Evolutionary conservation across 2,888 invertebrate species (phyloP).

Genomic region (Synergus laeviventris): DNA sequence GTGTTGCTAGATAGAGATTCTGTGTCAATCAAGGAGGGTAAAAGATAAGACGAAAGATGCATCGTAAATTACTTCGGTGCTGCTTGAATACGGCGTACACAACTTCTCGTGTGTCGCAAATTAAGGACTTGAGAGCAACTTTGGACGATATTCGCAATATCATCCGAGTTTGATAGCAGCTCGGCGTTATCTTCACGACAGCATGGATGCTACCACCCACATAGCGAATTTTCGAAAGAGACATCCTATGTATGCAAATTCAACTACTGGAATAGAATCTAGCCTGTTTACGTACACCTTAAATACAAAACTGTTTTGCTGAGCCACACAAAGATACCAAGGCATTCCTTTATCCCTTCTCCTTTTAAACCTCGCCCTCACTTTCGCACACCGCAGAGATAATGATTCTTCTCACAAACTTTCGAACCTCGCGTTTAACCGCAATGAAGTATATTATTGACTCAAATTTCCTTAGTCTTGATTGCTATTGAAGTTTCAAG

Average conservation of each 20-base stretch:
- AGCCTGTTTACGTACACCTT: slow-evolving; percentile 22
- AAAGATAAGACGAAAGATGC: slow-evolving; percentile 39
- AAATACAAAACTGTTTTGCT: slow-evolving; percentile 42
- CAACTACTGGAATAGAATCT: slow-evolving; percentile 30
- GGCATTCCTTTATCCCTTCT: slow-evolving; percentile 32
- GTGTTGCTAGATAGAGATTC: slow-evolving; percentile 11
- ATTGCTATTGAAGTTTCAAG: slow-evolving; percentile 26
- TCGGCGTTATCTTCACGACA: slow-evolving; percentile 32
- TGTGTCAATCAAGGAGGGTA: slow-evolving; percentile 28
- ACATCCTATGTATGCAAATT: slow-evolving; percentile 40
- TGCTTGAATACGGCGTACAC: slow-evolving; percentile 33
- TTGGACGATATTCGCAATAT: slow-evolving; percentile 39
- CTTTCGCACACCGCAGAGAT: slow-evolving; percentile 29
- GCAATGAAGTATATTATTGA: slow-evolving; percentile 22
- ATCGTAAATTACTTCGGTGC: slow-evolving; percentile 28
- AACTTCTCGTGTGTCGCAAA: slow-evolving; percentile 39
- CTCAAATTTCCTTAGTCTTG: slow-evolving; percentile 19
- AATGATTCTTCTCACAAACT: slow-evolving; percentile 39
- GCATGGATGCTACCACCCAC: slow-evolving; percentile 22
- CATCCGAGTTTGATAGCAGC: slow-evolving; percentile 40
- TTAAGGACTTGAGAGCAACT: slow-evolving; percentile 39
- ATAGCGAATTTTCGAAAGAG: slow-evolving; percentile 40
- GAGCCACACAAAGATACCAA: slow-evolving; percentile 33
- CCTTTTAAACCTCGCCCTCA: neutral
- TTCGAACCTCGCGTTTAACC: slow-evolving; percentile 3